Conservation (phyloP, 2,113 vertebrate species). For the Elephantulus edwardii region DNA sequence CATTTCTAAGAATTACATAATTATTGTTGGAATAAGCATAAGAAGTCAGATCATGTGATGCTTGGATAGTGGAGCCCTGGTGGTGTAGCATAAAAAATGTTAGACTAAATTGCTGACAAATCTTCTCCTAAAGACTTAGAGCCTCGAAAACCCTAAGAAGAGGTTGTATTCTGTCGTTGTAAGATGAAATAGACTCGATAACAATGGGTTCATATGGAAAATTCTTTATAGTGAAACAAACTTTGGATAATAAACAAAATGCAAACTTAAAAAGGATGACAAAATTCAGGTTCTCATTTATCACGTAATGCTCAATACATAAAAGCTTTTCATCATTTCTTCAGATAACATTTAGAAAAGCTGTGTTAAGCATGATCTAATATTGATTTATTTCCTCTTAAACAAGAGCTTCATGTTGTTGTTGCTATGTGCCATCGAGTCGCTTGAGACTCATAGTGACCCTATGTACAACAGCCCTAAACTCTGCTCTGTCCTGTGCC, state of each 20-base stretch:
- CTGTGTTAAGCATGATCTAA: background rate
- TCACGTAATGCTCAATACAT: background rate
- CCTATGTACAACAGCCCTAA: no score
- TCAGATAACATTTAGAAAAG: background rate
- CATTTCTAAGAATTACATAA: background rate
- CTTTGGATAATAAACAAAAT: constrained; percentile 39
- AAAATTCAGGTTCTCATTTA: background rate
- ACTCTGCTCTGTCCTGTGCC: no score
- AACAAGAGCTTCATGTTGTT: no score
- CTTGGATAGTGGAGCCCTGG: no score
- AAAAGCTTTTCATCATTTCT: background rate
- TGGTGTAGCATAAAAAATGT: no score
- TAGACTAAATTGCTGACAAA: no score
- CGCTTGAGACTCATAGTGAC: no score
- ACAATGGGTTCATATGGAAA: background rate
- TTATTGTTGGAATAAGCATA: background rate
- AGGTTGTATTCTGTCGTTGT: no score
- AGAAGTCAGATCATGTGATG: background rate
- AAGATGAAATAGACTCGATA: no score
- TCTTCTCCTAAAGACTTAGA: no score
- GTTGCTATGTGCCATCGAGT: no score
- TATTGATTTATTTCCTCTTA: constrained; percentile 11
- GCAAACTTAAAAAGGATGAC: background rate
- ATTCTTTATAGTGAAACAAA: background rate
- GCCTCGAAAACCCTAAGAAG: no score